A percentile compares a stretch with the other conserved stretches of the same genome.
These are phyloP conservation scores for Theocolax elegans DNA, from an alignment of 1,140 invertebrate species.

Conservation along the genomic window DNA sequence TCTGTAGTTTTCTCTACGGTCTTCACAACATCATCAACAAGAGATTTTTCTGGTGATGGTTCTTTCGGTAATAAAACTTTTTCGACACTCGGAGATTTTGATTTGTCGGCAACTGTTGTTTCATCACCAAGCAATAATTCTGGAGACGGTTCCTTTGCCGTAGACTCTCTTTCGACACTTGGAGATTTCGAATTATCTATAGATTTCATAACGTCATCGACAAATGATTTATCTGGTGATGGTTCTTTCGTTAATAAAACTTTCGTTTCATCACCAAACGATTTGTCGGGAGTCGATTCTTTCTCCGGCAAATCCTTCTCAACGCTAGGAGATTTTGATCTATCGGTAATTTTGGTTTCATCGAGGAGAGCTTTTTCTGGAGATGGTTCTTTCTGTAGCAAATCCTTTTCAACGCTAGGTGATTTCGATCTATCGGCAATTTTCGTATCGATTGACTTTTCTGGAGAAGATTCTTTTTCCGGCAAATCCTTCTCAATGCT, in stretches of 20 bases:
- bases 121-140: no score
- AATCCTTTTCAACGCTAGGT: slow-evolving; percentile 8
- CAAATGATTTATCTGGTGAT: background rate
- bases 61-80: background rate
- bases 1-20: background rate
- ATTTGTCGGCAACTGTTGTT: no score
- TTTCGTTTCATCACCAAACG: background rate
- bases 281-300: background rate
- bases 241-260: no score
- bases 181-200: slow-evolving; percentile 30
- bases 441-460: background rate
- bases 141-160: slow-evolving; percentile 6
- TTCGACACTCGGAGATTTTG: slow-evolving; percentile 24
- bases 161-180: slow-evolving; percentile 26
- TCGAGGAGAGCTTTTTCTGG: background rate
- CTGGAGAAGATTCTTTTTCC: slow-evolving; percentile 11
- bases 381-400: background rate
- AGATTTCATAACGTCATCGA: background rate
- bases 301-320: slow-evolving; percentile 26
- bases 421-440: background rate
- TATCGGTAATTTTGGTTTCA: background rate
- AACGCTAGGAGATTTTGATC: slow-evolving; percentile 21
- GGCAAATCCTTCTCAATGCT: slow-evolving; percentile 13
- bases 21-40: background rate
- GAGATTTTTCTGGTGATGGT: background rate